Base-by-base conservation (phyloP, 1,140 invertebrate species). In the Listronotus oregonensis region DNA sequence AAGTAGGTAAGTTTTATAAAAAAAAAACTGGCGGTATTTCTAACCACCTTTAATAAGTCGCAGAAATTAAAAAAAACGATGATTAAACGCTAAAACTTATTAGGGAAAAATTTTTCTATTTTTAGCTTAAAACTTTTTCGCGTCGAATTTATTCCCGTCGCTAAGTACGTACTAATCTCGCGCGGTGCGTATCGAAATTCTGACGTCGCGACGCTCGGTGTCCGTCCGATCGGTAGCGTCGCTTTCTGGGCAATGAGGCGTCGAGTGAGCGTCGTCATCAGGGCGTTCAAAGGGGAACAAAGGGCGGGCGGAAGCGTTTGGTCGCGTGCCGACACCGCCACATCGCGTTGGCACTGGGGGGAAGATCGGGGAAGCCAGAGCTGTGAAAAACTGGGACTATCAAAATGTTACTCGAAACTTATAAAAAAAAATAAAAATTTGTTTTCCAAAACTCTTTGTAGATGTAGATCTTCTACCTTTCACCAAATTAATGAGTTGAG, bases 311-410 rank as follows among this genome's bases (percentile, higher is more conserved):
- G 66, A 68, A 51, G 68, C 62, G 68, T 77, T 78, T 75, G 74
- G 77, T 78, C 77, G 77, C 77, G 77, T 78, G 77, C 77, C 77
- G 77, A 77, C 75, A 78, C 75, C 75, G 71, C 75, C 75, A 76
- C 75, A 75, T 74, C 74, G 72, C 71, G 69, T 64, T 71, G 69
- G 64, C 66, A 66, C 65, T 54, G n/a, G 44, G 63, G 62, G 60
- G 15, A 9, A 50, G 9, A 21, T 18, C 32, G 50, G 69, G 67
- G 14, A 42, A 46, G 40, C 17, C 40, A n/a, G 40, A 62, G 21
- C 47, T 52, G 59, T 52, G 59, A 62, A 51, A 14, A 39, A 27
- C 59, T 52, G 59, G 12, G 49, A 43, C 7, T 32, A 9, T 42
- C 47, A 62, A 62, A 63, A 63, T 63, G 60, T 63, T 55, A 27